Conservation (phyloP, 2,113 vertebrate species). For the Eudyptes chrysolophus region DNA sequence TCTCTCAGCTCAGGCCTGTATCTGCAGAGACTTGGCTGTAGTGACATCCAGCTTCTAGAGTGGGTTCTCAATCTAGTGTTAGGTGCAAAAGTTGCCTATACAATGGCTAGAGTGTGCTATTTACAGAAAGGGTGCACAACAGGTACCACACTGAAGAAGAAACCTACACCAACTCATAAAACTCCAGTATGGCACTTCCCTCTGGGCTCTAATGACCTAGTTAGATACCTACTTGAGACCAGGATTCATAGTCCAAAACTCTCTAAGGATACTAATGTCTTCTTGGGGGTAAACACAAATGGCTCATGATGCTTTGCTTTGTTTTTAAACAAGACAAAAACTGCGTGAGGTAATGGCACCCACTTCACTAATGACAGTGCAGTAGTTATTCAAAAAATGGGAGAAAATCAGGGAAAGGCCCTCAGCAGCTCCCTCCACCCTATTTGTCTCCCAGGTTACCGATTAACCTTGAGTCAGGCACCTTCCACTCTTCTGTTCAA, state of each 20-base stretch:
- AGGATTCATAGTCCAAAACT: background rate
- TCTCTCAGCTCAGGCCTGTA: background rate
- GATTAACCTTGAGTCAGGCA: background rate
- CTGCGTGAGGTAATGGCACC: background rate
- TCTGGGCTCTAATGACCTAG: background rate
- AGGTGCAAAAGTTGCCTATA: background rate
- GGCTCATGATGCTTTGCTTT: background rate
- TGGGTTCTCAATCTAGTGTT: background rate
- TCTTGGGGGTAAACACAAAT: background rate
- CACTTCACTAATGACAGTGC: background rate
- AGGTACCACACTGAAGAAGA: background rate
- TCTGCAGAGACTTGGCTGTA: background rate
- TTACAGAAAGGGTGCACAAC: background rate
- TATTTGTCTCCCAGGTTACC: background rate
- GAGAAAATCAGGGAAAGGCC: background rate
- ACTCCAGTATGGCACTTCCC: background rate
- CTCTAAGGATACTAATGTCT: background rate
- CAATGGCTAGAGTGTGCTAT: background rate
- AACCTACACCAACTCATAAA: background rate
- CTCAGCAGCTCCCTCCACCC: background rate
- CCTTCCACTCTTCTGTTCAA: background rate
- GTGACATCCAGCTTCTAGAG: background rate
- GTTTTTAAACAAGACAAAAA: background rate
- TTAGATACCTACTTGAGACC: background rate
- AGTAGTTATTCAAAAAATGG: background rate